Evolutionary conservation across 2,113 vertebrate species (phyloP).

Genomic region (Noturus placidus): DNA sequence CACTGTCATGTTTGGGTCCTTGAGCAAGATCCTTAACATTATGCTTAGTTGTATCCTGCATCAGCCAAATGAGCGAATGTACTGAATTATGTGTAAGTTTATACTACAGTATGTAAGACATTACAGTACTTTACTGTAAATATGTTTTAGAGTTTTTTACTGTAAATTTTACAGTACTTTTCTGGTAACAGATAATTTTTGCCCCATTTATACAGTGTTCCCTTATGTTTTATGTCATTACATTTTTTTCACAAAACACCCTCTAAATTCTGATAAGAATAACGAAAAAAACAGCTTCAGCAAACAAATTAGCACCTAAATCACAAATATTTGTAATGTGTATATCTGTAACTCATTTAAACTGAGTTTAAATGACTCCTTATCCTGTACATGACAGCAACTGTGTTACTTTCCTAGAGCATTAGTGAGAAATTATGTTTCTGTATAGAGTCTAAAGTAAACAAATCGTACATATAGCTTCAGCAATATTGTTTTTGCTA

Average conservation of each 20-base stretch:
- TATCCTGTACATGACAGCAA: neutral
- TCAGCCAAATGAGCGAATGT: no score
- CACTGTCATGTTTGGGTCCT: no score
- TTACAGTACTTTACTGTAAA: neutral
- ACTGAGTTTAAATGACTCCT: neutral
- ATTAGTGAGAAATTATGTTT: neutral
- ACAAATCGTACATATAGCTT: neutral
- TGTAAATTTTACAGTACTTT: neutral
- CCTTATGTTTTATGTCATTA: neutral
- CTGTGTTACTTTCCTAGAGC: neutral
- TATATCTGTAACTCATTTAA: neutral
- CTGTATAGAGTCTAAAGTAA: neutral
- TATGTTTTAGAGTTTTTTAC: neutral
- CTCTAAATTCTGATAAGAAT: neutral
- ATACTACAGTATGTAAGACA: neutral
- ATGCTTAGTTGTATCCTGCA: neutral
- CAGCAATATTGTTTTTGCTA: neutral
- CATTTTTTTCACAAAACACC: neutral
- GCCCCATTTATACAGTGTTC: neutral
- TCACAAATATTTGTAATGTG: neutral
- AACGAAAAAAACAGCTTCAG: neutral
- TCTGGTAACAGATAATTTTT: neutral
- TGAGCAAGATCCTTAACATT: no score
- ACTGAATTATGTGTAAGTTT: neutral
- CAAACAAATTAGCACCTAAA: neutral